Conservation (phyloP, 2,113 vertebrate species). For the Tauraco erythrolophus region DNA sequence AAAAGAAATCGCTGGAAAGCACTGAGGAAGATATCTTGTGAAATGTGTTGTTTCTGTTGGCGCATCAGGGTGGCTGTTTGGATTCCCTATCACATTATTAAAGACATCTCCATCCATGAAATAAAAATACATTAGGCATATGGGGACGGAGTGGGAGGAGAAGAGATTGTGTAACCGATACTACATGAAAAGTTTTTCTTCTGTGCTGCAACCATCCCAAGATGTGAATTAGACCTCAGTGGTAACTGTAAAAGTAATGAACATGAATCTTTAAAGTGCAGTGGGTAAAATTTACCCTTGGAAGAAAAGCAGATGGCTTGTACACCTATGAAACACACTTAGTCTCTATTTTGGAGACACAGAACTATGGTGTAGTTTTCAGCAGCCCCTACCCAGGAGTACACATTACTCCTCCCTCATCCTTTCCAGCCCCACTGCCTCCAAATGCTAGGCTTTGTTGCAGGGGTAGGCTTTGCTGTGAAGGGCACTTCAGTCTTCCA, state of each 20-base stretch:
- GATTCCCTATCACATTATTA: constrained; percentile 73
- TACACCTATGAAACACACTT: background rate
- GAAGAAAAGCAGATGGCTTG: constrained; percentile 28
- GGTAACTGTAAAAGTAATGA: constrained; percentile 45
- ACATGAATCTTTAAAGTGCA: constrained; percentile 33
- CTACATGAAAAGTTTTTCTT: constrained; percentile 54
- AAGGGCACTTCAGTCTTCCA: background rate
- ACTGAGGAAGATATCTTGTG: constrained; percentile 69
- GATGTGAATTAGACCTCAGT: constrained; percentile 68
- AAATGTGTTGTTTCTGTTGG: constrained; percentile 74
- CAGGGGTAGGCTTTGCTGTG: background rate
- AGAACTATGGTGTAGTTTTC: background rate
- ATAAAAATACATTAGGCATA: constrained; percentile 55
- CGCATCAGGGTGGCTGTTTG: constrained; percentile 65
- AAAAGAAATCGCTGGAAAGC: constrained; percentile 75
- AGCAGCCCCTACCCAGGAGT: background rate
- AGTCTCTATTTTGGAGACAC: background rate
- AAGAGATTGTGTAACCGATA: constrained; percentile 34
- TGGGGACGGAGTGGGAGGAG: background rate
- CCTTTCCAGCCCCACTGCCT: background rate
- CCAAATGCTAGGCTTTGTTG: background rate
- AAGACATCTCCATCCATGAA: constrained; percentile 71
- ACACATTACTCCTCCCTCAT: accelerated
- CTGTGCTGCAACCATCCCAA: constrained; percentile 22
- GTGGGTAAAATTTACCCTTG: background rate